phyloP scores from a whole-genome alignment of 1,140 invertebrate species.

The Manduca sexta region DNA sequence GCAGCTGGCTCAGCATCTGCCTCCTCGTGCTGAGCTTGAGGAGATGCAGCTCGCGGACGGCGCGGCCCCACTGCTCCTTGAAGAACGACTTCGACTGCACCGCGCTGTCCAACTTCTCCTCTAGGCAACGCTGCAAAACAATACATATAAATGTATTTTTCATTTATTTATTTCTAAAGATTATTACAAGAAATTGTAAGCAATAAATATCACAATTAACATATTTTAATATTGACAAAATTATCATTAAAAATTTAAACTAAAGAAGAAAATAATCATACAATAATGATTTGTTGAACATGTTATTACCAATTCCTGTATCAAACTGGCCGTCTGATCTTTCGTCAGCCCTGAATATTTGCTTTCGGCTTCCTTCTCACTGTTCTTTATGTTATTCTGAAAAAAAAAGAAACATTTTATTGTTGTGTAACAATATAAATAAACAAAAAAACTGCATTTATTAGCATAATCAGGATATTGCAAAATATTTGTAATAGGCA shows the following conservation, averaged over 20 bases:
- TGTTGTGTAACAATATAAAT: too few species aligned
- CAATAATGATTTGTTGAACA: too few species aligned
- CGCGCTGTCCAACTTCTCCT: constrained; percentile 73
- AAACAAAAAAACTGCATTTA: too few species aligned
- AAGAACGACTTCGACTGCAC: constrained; percentile 75
- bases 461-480: too few species aligned
- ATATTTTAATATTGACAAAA: too few species aligned
- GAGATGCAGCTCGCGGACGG: constrained; percentile 73
- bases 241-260: too few species aligned
- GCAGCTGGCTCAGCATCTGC: constrained; percentile 55
- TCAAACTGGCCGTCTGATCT: constrained; percentile 60
- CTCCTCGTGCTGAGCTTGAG: constrained; percentile 65
- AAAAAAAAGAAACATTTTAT: constrained; percentile 14
- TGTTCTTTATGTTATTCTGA: constrained; percentile 50
- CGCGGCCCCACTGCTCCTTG: constrained; percentile 75
- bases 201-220: too few species aligned
- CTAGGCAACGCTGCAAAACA: constrained; percentile 62
- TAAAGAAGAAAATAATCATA: too few species aligned
- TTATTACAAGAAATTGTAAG: too few species aligned
- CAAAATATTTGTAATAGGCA: too few species aligned
- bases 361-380: constrained; percentile 46
- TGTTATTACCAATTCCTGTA: constrained; percentile 55
- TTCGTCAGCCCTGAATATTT: constrained; percentile 58
- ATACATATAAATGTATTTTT: not conserved
- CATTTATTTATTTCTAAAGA: not conserved